Conservation (phyloP, 1,140 invertebrate species). For the Drosophila persimilis region DNA sequence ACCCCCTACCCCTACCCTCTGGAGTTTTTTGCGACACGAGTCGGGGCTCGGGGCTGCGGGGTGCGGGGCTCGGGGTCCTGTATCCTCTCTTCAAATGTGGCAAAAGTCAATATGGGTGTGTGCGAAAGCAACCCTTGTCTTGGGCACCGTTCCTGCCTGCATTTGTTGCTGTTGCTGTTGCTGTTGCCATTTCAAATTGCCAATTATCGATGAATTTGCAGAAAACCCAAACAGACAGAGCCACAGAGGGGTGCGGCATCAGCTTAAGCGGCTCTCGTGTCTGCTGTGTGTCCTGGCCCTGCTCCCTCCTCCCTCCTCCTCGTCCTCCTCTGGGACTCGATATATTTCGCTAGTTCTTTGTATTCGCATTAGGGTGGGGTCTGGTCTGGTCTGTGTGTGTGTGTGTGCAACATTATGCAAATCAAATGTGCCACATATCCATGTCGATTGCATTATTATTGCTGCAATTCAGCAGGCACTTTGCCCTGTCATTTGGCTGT, state of each 20-base stretch:
- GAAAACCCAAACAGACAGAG: conserved; percentile 73
- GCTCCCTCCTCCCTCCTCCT: no score
- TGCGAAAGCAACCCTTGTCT: conserved; percentile 58
- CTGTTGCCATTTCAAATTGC: conserved; percentile 78
- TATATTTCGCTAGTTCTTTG: conserved; percentile 56
- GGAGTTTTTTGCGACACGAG: conserved; percentile 65
- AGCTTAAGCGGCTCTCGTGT: conserved; percentile 65
- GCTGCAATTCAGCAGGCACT: conserved; percentile 69
- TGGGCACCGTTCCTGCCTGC: not conserved
- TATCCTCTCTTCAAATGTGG: conserved; percentile 47
- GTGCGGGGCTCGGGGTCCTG: conserved; percentile 10
- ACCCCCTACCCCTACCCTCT: conserved; percentile 6
- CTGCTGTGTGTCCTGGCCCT: not conserved
- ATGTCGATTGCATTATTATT: conserved; percentile 79
- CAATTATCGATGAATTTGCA: conserved; percentile 81
- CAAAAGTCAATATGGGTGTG: conserved; percentile 50
- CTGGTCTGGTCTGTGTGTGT: conserved; percentile 2
- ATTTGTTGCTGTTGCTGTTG: conserved; percentile 58
- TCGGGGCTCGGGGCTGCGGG: conserved; percentile 25
- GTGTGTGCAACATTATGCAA: conserved; percentile 71
- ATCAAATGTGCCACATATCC: conserved; percentile 76
- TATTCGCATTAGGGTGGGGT: conserved; percentile 46
- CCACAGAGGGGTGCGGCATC: conserved; percentile 45
- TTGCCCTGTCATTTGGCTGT: no score
- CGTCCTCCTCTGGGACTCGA: conserved; percentile 29